Conservation (phyloP, 2,888 invertebrate genomes). For the Phlogophora meticulosa region DNA sequence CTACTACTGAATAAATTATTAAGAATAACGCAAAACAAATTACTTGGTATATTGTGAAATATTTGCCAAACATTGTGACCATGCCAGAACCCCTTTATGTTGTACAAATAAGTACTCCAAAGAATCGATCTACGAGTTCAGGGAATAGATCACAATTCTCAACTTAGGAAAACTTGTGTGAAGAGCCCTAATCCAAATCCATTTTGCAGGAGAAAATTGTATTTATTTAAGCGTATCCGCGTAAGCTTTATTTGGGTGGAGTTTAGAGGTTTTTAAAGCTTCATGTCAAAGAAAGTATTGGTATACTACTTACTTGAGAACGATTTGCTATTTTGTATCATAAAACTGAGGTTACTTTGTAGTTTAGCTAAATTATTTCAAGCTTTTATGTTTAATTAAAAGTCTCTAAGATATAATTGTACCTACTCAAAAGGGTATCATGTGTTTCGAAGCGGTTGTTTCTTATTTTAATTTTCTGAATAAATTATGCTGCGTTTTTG, state of each 20-base stretch:
- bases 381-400: too few species aligned
- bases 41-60: not conserved
- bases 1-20: not conserved
- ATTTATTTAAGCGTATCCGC: constrained; percentile 12
- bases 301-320: too few species aligned
- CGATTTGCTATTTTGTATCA: too few species aligned
- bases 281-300: not conserved
- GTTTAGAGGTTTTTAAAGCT: not conserved
- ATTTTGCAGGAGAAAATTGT: constrained; percentile 14
- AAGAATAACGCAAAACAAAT: not conserved
- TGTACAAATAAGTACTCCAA: constrained; percentile 8
- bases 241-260: constrained; percentile 4
- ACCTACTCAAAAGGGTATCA: too few species aligned
- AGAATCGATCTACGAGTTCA: constrained; percentile 1
- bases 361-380: too few species aligned
- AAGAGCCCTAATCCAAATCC: not conserved
- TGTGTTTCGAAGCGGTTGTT: too few species aligned
- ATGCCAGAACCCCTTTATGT: constrained; percentile 1
- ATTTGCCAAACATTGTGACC: not conserved
- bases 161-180: constrained; percentile 16
- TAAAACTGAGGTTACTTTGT: too few species aligned
- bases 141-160: constrained; percentile 5
- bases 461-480: too few species aligned
- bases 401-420: too few species aligned
- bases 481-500: too few species aligned